Base-by-base conservation (phyloP, 37 sponge, comb jelly and placozoan genomes). In the Spongilla lacustris region DNA sequence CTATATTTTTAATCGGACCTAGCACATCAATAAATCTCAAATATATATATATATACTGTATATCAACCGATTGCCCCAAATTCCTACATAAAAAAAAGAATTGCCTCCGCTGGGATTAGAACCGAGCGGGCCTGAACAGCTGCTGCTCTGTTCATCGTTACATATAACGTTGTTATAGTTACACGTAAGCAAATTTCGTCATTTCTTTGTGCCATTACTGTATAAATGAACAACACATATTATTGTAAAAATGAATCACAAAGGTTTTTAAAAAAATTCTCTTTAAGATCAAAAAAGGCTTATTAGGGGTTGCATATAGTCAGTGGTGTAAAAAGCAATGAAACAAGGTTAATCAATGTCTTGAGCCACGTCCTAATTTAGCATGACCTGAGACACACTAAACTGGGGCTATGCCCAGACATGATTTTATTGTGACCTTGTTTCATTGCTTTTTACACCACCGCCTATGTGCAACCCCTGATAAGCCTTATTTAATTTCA, bases 111-210 rank as follows among this genome's bases (percentile, higher is more conserved):
- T 58, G 58, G 58, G 58, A 58, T 58, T 58, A 58, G 58, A 58
- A 58, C 58, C 58, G 58, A 58, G 58, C 58, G 58, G 58, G 58
- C 58, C 58, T 58, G 58, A 58, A 58, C 58, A 58, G 58, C 14
- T 58, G 58, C 58, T 58, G 58, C 58, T 58, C 58, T 58, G 58
- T 58, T 58, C 58, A 58, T 58, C 58, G 14, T 19, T 58, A 58
- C 58, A 58, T 58, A 58, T 58, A 58, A 58, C 58, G 58, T 58
- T 58, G 58, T 58, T 58, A 58, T 58, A 58, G 58, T 58, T 58
- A 58, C 58, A 58, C 58, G 19, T 58, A 58, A 58, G 58, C 58
- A 58, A 58, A 58, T 58, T 58, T 58, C 58, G 58, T 58, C 58
- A 58, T 58, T 58, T 58, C 58, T 58, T 58, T 58, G 58, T 58